Base-by-base conservation (phyloP, 2,888 invertebrate species). In the Hypomecis atomaria region DNA sequence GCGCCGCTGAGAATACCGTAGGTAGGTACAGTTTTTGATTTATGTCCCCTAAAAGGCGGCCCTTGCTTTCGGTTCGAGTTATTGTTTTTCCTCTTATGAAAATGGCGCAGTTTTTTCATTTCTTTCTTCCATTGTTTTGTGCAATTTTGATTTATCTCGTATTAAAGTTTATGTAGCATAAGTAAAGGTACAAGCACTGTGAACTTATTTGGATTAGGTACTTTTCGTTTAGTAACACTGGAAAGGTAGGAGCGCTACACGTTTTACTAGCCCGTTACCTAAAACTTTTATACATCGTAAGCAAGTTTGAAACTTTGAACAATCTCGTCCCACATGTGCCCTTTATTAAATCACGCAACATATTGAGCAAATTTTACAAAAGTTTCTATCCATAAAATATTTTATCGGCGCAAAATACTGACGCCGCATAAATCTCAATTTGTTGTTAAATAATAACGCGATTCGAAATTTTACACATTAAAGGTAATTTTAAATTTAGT, bases 11-110 rank as follows among this genome's bases (percentile, higher is more conserved):
- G 87, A 89, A 89, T 88, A 89, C 88, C 86, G 85, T 81, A 83
- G 83, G 79, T 87, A 85, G 87, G 53, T 56, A 42, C 56, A 48
- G 56, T 63, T 61, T 90, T 86, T 92, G 90, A 91, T 92, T 92
- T 92, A 92, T 89, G 88, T 84, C 79, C 84, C 88, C 88, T 88
- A 88, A 90, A 90, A 87, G 84, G 87, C 57, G 86, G 85, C 85
- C 89, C 88, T 85, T 84, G 87, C 83, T 83, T 86, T 77, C 83
- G 84, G 86, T 84, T 84, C 83, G 78, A 85, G 86, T 90, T 90
- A 90, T 90, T 90, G 90, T 90, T 89, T 90, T 87, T 86, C 85
- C 85, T 85, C 86, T 90, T 89, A 89, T 86, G 89, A 90, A 89
- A 90, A 88, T 83, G 79, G 83, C 84, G 82, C 82, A 86, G 86